Percentiles rank a stretch among this genome's conserved stretches.
Conservation (phyloP, 1,140 invertebrate species). For the Lepidotrigona ventralis region DNA sequence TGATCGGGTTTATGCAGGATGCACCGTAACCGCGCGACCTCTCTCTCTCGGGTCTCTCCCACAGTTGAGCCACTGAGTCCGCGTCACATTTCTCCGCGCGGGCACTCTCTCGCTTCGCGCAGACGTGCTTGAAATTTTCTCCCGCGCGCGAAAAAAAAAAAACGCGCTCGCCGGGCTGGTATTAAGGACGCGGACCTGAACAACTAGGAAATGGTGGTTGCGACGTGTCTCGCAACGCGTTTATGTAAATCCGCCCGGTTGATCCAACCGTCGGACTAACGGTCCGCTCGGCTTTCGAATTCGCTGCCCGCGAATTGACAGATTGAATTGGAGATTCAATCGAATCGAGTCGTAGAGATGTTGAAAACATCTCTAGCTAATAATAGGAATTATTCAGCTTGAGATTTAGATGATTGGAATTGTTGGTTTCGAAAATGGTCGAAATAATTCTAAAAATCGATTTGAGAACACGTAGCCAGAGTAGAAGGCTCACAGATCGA, state of each 20-base stretch:
- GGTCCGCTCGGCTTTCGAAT: background rate
- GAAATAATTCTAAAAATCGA: too few species aligned
- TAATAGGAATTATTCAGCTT: too few species aligned
- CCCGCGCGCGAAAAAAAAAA: slow-evolving; percentile 25
- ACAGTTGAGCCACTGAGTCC: slow-evolving; percentile 11
- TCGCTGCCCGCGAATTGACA: too few species aligned
- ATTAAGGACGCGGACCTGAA: background rate
- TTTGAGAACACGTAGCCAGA: too few species aligned
- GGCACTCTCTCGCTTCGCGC: background rate
- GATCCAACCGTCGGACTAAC: background rate
- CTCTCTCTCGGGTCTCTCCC: slow-evolving; percentile 47
- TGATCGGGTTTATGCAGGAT: slow-evolving; percentile 72
- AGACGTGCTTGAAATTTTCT: slow-evolving; percentile 36
- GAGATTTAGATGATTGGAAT: too few species aligned
- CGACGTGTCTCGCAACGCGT: background rate
- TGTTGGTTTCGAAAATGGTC: too few species aligned
- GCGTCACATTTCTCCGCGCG: slow-evolving; percentile 39
- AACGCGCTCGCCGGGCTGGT: slow-evolving; percentile 1
- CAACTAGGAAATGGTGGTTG: background rate
- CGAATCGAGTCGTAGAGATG: too few species aligned
- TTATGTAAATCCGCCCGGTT: background rate
- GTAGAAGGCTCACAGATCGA: too few species aligned
- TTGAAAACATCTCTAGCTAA: too few species aligned
- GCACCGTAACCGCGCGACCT: slow-evolving; percentile 51
- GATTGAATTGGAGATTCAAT: too few species aligned